phyloP scores from a whole-genome alignment of 2,888 invertebrate species.

The Noctuana brunneofusca region DNA sequence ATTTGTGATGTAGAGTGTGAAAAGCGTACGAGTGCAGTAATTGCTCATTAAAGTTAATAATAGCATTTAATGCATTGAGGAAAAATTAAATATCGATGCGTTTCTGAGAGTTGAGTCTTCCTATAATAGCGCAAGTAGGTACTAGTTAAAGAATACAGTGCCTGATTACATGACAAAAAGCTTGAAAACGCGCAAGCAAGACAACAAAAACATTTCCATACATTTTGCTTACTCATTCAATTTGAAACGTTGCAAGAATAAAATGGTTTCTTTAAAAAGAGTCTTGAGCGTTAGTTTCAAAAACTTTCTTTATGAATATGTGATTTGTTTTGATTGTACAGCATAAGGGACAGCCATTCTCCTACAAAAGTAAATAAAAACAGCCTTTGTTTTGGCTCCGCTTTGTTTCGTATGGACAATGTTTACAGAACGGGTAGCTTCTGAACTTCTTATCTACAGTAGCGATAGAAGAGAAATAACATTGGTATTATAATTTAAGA shows the following conservation, averaged over 20 bases:
- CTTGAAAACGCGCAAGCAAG: no score
- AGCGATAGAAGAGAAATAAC: no score
- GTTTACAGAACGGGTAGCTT: neutral
- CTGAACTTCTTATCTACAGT: neutral
- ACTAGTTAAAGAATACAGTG: no score
- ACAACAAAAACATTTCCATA: slow-evolving; percentile 7
- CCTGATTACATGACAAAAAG: no score
- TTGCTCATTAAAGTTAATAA: no score
- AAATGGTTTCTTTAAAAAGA: slow-evolving; percentile 29
- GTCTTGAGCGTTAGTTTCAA: slow-evolving; percentile 22
- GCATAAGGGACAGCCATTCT: neutral
- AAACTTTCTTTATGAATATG: slow-evolving; percentile 1
- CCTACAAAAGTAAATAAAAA: neutral
- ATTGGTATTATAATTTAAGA: no score
- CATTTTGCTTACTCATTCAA: slow-evolving; percentile 2
- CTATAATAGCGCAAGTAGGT: no score
- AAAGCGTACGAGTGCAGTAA: no score
- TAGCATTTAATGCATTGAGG: no score
- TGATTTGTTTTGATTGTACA: neutral
- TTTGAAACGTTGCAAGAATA: slow-evolving; percentile 23
- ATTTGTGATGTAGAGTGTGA: no score
- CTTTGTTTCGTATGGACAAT: neutral
- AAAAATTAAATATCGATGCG: no score
- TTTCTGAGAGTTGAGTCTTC: no score
- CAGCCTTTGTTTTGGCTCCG: neutral